phyloP scores from a whole-genome alignment of 1,140 invertebrate species.

The Nautilus pompilius region DNA sequence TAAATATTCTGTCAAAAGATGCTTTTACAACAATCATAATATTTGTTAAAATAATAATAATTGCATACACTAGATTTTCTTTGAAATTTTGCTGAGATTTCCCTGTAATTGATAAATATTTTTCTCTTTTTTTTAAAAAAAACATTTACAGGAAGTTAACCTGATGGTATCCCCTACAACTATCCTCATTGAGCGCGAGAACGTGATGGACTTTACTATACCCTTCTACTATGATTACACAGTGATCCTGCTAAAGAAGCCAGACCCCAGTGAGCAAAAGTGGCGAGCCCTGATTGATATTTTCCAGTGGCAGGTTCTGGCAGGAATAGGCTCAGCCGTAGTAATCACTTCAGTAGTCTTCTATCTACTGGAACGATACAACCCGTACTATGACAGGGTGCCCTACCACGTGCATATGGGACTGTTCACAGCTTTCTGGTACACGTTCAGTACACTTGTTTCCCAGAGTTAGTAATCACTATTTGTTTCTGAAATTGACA shows the following conservation, averaged over 20 bases:
- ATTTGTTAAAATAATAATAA: no score
- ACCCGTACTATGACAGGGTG: no score
- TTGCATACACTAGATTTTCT: no score
- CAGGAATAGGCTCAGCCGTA: constrained; percentile 21
- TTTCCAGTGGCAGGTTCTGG: constrained; percentile 23
- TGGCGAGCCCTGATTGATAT: constrained; percentile 35
- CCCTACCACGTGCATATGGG: background rate
- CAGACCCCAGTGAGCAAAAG: constrained; percentile 29
- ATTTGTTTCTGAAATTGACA: no score
- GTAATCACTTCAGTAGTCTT: no score
- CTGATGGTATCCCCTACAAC: constrained; percentile 27
- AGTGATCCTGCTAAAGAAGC: constrained; percentile 29
- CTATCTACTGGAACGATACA: no score
- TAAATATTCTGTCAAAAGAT: no score
- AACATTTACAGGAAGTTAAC: constrained; percentile 32
- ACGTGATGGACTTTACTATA: constrained; percentile 37
- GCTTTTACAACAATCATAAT: no score
- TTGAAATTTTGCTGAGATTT: no score
- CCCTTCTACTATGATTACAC: constrained; percentile 32
- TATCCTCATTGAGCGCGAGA: constrained; percentile 20
- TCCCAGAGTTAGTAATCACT: no score
- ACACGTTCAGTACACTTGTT: constrained; percentile 34
- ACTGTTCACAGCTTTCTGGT: constrained; percentile 30
- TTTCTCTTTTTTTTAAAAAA: constrained; percentile 6
- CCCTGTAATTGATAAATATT: no score